Percentiles rank a stretch among this genome's conserved stretches.
phyloP scores from a whole-genome alignment of 2,113 vertebrate genomes.

The Phaethornis superciliosus region DNA sequence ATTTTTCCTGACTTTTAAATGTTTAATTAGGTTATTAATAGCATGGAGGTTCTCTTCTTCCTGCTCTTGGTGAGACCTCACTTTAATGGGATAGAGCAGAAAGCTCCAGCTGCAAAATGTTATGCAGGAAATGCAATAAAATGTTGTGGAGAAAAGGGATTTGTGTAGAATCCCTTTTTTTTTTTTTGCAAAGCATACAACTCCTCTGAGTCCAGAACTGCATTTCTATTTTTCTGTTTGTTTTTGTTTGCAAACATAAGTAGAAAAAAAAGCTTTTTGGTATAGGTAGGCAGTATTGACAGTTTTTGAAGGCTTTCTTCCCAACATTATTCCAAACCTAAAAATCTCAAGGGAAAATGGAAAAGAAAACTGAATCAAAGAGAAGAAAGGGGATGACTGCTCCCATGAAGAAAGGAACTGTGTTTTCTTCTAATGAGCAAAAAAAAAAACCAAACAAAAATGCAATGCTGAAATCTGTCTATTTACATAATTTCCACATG shows the following conservation, averaged over 20 bases:
- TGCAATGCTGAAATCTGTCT: neutral
- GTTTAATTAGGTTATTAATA: constrained; percentile 68
- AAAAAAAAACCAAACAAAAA: neutral
- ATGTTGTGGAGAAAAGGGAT: neutral
- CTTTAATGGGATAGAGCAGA: neutral
- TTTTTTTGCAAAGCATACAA: neutral
- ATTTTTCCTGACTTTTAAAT: constrained; percentile 66
- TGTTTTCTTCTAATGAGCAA: neutral
- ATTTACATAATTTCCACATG: neutral
- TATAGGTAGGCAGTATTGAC: neutral
- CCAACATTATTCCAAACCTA: constrained; percentile 6
- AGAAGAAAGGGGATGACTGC: neutral
- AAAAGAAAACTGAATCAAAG: neutral
- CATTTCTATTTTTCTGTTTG: neutral
- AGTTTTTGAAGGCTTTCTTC: constrained; percentile 7
- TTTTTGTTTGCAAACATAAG: neutral
- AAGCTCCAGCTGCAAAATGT: neutral
- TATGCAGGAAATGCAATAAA: neutral
- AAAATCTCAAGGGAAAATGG: neutral
- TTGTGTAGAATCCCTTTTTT: neutral
- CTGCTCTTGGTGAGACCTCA: constrained; percentile 36
- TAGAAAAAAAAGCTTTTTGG: neutral
- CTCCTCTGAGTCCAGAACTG: neutral
- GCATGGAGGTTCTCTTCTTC: constrained; percentile 7
- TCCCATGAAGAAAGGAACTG: neutral